Evolutionary conservation across 2,797 vertebrate genomes (phyloP), one percentile per base, ranked within the genome.

Genomic region (Malurus splendens): DNA sequence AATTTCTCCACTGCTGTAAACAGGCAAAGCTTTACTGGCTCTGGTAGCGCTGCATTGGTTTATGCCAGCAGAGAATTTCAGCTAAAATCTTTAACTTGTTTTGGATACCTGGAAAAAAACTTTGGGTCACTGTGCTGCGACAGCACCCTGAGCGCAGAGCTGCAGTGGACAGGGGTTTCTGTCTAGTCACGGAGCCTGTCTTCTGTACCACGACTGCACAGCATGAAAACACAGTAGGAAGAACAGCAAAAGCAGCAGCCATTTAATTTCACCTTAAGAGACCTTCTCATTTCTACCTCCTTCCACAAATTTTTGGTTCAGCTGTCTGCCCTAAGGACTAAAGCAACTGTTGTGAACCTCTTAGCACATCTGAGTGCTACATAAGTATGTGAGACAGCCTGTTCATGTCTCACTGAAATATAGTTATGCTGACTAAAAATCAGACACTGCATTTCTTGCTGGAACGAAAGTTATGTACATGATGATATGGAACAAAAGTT

Each of bases 1-100:
- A 87, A 93, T 92, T 94, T 92, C 50, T 94, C 23, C 19, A 32
- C 64, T 38, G 15, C 45, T 76, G 45, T 81, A 89, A 82, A 86
- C 4, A 78, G 80, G 39, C 44, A 90, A 80, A 87, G 44, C 66
- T 91, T 71, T 90, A 76, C 64, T 78, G 30, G 55, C 17, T 82
- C 47, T 67, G 45, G 32, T 55, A 66, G 28, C 36, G 28, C 64
- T 74, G 39, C 74, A 70, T 23, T 73, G 50, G 25, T 81, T 87
- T 83, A 72, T n/a, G 56, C 3, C 12, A 60, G 44, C 48, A 79
- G 50, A 86, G 36, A 91, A 82, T 38, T 42, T 73, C 8, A 76
- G 22, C 11, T 91, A 20, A 75, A 86, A 70, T 81, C 12, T 81
- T 52, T 32, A 54, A 64, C 67, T 73, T 74, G 42, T 38, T 82